Conservation (phyloP, 2,888 invertebrate genomes). For the Melieria crassipennis region DNA sequence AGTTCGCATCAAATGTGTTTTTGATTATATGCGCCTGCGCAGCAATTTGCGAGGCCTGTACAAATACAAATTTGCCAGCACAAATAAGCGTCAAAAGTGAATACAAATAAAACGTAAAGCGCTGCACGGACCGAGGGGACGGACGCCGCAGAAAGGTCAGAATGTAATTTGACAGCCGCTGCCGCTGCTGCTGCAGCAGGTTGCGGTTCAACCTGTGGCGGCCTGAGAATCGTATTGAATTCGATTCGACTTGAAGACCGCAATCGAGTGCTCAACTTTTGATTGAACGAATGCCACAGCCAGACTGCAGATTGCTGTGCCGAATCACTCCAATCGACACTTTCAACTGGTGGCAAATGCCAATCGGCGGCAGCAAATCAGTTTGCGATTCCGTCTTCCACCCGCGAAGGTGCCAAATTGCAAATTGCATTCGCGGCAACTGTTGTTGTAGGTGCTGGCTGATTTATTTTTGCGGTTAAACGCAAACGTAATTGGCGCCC, state of each 20-base stretch:
- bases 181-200: neutral
- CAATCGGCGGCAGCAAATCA: slow-evolving; percentile 13
- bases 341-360: slow-evolving; percentile 18
- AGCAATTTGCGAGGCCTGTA: slow-evolving; percentile 15
- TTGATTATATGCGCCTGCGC: slow-evolving; percentile 32
- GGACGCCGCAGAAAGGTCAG: neutral
- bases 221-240: slow-evolving; percentile 10
- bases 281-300: slow-evolving; percentile 4
- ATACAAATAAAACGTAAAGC: slow-evolving; percentile 27
- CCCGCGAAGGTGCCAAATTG: slow-evolving; percentile 29
- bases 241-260: no score
- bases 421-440: slow-evolving; percentile 35
- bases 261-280: no score
- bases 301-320: slow-evolving; percentile 24
- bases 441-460: slow-evolving; percentile 17
- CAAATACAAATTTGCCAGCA: slow-evolving; percentile 10
- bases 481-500: neutral
- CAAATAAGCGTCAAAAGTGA: slow-evolving; percentile 30
- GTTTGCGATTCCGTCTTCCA: slow-evolving; percentile 5
- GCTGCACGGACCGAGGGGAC: neutral
- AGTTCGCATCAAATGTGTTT: slow-evolving; percentile 15
- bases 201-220: slow-evolving; percentile 26
- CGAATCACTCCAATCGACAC: slow-evolving; percentile 22
- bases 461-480: slow-evolving; percentile 42
- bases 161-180: neutral